A percentile compares a stretch with the other conserved stretches of the same genome.
These are phyloP conservation scores for Halocaridina rubra DNA, from an alignment of 2,888 invertebrate species.

Conservation along the genomic window DNA sequence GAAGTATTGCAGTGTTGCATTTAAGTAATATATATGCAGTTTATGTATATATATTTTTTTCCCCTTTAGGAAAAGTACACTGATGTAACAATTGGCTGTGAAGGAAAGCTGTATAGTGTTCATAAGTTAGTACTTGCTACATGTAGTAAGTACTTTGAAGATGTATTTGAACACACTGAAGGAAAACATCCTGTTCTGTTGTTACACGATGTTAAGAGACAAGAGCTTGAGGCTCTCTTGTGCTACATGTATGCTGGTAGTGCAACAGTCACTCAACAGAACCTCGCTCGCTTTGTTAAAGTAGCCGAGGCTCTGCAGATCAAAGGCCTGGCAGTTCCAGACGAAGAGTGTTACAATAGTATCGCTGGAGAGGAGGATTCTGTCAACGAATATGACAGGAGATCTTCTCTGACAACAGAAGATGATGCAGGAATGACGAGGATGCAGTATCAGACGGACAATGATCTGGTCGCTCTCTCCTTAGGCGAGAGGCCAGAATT, in stretches of 20 bases:
- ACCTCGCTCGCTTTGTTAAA: conserved; percentile 52
- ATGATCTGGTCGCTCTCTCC: too few species aligned
- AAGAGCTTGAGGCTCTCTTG: conserved; percentile 56
- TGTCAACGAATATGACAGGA: too few species aligned
- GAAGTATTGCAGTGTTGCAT: too few species aligned
- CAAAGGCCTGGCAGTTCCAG: conserved; percentile 59
- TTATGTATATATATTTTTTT: too few species aligned
- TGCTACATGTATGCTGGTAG: conserved; percentile 61
- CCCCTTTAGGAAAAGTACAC: conserved; percentile 53
- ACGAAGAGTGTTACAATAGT: too few species aligned
- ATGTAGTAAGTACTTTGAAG: conserved; percentile 60
- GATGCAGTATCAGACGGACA: too few species aligned
- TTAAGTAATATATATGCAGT: too few species aligned
- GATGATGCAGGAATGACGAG: too few species aligned
- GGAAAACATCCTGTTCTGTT: conserved; percentile 60
- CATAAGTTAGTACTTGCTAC: conserved; percentile 56
- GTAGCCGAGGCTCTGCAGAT: conserved; percentile 58
- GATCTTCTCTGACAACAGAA: too few species aligned
- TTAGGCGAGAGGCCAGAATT: too few species aligned
- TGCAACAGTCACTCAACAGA: conserved; percentile 50
- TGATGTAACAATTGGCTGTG: conserved; percentile 58
- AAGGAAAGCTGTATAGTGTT: conserved; percentile 57
- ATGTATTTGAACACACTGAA: conserved; percentile 52
- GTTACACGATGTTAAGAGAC: conserved; percentile 50
- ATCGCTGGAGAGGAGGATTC: too few species aligned